These are phyloP conservation scores for Drosophila picticornis DNA, from an alignment of 2,888 invertebrate species.

Conservation along the genomic window DNA sequence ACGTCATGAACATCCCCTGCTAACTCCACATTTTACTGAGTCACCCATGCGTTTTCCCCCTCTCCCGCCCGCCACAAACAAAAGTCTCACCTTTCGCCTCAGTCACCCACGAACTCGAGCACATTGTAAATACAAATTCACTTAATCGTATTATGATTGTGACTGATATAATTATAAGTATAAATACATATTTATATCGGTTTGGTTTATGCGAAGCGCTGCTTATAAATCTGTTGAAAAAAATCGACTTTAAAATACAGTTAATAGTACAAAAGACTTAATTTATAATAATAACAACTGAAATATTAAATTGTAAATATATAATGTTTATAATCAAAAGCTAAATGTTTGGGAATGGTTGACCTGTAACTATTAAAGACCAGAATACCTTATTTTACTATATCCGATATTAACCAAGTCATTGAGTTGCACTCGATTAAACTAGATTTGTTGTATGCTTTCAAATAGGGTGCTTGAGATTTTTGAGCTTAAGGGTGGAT, in stretches of 20 bases:
- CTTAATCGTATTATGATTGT: not conserved
- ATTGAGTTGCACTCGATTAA: not conserved
- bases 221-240: not conserved
- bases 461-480: not conserved
- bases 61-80: not conserved
- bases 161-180: not conserved
- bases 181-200: not conserved
- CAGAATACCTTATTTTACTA: not conserved
- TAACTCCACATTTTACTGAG: conserved; percentile 5
- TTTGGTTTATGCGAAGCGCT: not conserved
- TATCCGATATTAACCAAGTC: not conserved
- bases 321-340: not conserved
- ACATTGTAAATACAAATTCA: conserved; percentile 37
- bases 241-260: not conserved
- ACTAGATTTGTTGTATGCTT: not conserved
- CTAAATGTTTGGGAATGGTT: not conserved
- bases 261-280: not conserved
- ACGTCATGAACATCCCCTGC: conserved; percentile 27
- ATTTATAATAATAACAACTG: not conserved
- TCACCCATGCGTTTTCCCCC: conserved; percentile 18
- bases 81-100: conserved; percentile 29
- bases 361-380: not conserved
- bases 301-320: not conserved
- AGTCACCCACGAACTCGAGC: conserved; percentile 5
- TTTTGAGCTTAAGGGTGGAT: not conserved